Percentiles rank a stretch among this genome's conserved stretches.
These are phyloP conservation scores for Drosophila lutescens DNA, from an alignment of 2,888 invertebrate genomes.

Conservation along the genomic window DNA sequence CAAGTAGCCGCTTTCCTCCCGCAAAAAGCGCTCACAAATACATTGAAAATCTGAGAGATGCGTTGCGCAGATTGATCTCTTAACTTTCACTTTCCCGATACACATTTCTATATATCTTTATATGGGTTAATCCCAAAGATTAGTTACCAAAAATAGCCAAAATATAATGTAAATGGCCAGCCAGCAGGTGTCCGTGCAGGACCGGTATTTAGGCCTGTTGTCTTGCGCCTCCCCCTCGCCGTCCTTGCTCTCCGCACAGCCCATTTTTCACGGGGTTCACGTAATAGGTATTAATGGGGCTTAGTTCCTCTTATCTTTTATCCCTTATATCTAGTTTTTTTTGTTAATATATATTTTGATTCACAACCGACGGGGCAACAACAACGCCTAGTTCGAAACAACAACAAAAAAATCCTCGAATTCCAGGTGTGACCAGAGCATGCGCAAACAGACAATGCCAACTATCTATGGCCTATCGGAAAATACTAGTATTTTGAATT, in stretches of 20 bases:
- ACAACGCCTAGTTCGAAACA: slow-evolving; percentile 14
- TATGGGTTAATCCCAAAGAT: not conserved
- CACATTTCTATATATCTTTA: not conserved
- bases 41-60: slow-evolving; percentile 10
- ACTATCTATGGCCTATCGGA: not conserved
- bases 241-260: slow-evolving; percentile 88
- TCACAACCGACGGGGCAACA: slow-evolving; percentile 32
- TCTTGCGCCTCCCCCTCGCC: slow-evolving; percentile 78
- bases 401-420: not conserved
- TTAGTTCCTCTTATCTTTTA: slow-evolving; percentile 15
- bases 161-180: slow-evolving; percentile 91
- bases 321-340: slow-evolving; percentile 18
- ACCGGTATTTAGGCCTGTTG: slow-evolving; percentile 87
- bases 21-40: slow-evolving; percentile 25
- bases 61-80: slow-evolving; percentile 51
- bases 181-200: slow-evolving; percentile 94
- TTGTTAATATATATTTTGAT: slow-evolving; percentile 40
- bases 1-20: slow-evolving; percentile 26
- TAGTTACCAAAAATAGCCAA: slow-evolving; percentile 92
- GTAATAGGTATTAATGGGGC: slow-evolving; percentile 1
- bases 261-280: slow-evolving; percentile 85
- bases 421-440: slow-evolving; percentile 2
- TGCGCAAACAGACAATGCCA: not conserved
- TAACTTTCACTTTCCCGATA: slow-evolving; percentile 53
- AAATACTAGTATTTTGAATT: not conserved